phyloP scores from a whole-genome alignment of 2,888 invertebrate genomes.

The Zootermopsis nevadensis region DNA sequence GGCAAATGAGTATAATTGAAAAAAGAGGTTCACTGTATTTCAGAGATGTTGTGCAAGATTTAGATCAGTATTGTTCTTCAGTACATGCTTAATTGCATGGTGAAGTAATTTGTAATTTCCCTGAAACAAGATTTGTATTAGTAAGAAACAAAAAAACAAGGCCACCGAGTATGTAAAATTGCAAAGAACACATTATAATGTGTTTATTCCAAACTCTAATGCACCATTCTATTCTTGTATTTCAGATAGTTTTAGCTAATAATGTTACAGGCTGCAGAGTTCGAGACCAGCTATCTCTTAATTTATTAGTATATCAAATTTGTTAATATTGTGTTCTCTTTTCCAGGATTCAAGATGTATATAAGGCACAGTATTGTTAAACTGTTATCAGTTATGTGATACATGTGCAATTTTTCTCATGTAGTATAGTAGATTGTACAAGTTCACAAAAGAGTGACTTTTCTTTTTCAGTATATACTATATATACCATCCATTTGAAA shows the following conservation, averaged over 20 bases:
- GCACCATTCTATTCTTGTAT: not conserved
- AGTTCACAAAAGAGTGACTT: slow-evolving; percentile 7
- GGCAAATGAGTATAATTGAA: no score
- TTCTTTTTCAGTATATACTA: not conserved
- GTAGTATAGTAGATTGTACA: slow-evolving; percentile 31
- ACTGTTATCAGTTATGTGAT: slow-evolving; percentile 29
- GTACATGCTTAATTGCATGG: no score
- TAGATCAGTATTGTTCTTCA: no score
- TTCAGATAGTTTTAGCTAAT: not conserved
- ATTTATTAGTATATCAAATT: not conserved
- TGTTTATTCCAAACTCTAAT: not conserved
- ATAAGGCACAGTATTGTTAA: slow-evolving; percentile 5
- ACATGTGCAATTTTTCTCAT: slow-evolving; percentile 28
- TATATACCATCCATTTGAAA: not conserved
- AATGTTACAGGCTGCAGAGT: not conserved
- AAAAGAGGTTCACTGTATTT: no score
- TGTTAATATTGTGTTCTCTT: not conserved
- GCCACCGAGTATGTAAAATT: not conserved
- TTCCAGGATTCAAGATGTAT: slow-evolving; percentile 16
- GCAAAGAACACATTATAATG: not conserved
- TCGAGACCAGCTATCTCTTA: not conserved
- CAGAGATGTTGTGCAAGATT: no score
- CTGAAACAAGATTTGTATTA: no score
- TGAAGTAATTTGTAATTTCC: no score
- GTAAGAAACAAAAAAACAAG: not conserved